Percentiles rank a stretch among this genome's conserved stretches.
phyloP scores from a whole-genome alignment of 2,888 invertebrate genomes.

The Pecten maximus region DNA sequence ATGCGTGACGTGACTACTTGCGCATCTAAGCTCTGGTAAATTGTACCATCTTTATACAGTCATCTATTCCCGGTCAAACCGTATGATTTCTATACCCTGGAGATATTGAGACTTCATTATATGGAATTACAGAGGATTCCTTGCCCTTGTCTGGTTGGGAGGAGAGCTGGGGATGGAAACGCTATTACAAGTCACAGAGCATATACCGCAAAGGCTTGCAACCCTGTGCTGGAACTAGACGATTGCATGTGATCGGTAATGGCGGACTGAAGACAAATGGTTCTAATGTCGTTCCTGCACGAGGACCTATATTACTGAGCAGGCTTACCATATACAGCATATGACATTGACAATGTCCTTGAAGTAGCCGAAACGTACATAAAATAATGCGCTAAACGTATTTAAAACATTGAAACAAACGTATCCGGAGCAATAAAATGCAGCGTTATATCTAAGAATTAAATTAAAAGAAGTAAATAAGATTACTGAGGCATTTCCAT shows the following conservation, averaged over 20 bases:
- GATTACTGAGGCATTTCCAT: not conserved
- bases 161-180: not conserved
- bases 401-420: not conserved
- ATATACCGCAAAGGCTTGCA: not conserved
- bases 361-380: not conserved
- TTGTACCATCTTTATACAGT: not conserved
- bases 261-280: not conserved
- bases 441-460: not conserved
- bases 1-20: conserved; percentile 29
- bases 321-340: not conserved
- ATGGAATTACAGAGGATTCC: not conserved
- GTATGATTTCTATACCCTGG: not conserved
- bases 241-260: conserved; percentile 8
- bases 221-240: not conserved
- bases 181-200: not conserved
- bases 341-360: not conserved
- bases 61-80: not conserved
- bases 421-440: not conserved
- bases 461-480: not conserved
- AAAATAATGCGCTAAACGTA: not conserved
- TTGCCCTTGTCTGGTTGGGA: not conserved
- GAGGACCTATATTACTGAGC: not conserved
- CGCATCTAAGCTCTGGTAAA: not conserved
- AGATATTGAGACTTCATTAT: not conserved
- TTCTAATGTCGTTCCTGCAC: not conserved